These are phyloP conservation scores for Synchiropus splendidus DNA, from an alignment of 2,113 vertebrate species.

Conservation along the genomic window DNA sequence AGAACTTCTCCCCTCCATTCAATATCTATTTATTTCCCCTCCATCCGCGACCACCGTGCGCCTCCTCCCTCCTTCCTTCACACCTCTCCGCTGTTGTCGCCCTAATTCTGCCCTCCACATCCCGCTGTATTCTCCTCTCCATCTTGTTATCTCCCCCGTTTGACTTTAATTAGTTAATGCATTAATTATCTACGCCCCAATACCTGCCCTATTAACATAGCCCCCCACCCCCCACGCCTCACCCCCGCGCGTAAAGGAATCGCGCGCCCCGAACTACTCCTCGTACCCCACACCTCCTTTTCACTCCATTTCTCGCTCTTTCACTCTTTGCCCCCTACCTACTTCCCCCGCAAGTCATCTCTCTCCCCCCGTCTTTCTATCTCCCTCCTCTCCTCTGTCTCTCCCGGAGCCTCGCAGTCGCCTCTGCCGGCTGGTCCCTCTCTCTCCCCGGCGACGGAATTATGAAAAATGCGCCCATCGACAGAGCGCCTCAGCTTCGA, in stretches of 20 bases:
- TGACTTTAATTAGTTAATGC: conserved; percentile 71
- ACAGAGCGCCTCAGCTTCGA: conserved; percentile 97
- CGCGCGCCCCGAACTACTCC: conserved; percentile 15
- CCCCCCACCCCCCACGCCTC: conserved; percentile 31
- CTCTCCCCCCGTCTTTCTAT: conserved; percentile 61
- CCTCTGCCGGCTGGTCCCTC: conserved; percentile 72
- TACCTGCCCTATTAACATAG: conserved; percentile 66
- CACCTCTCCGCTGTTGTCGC: conserved; percentile 39
- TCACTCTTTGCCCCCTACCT: conserved; percentile 69
- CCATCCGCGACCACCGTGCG: conserved; percentile 1
- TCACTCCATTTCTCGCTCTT: conserved; percentile 69
- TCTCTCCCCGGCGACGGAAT: conserved; percentile 86
- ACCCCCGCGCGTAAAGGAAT: conserved; percentile 36
- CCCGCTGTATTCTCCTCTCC: too few relatives aligned
- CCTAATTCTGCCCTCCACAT: conserved; percentile 36
- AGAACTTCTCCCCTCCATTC: conserved; percentile 66
- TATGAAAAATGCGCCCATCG: conserved; percentile 98
- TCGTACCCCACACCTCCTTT: conserved; percentile 63
- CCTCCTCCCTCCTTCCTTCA: conserved; percentile 13
- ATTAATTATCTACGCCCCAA: conserved; percentile 72
- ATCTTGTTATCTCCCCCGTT: conserved; percentile 66
- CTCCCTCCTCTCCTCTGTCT: conserved; percentile 54
- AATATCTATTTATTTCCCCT: conserved; percentile 69
- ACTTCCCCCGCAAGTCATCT: conserved; percentile 58
- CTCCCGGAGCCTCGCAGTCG: conserved; percentile 68